phyloP scores from a whole-genome alignment of 2,113 vertebrate species.

The Coreoperca whiteheadi region DNA sequence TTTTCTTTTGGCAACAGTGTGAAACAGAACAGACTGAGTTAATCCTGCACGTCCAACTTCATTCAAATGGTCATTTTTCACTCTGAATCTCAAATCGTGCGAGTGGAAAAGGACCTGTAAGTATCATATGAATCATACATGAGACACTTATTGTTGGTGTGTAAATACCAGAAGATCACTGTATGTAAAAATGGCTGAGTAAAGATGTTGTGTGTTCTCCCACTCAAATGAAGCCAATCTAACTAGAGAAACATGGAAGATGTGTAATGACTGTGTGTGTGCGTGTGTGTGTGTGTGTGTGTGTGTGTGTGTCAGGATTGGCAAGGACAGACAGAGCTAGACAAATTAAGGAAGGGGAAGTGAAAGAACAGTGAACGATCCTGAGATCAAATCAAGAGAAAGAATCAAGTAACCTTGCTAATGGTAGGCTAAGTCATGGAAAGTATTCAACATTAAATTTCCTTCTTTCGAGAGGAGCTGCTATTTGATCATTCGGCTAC shows the following conservation, averaged over 20 bases:
- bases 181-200: not conserved
- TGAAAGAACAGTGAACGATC: not conserved
- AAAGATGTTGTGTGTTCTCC: not conserved
- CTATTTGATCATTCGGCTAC: not conserved
- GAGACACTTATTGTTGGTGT: not conserved
- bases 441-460: not conserved
- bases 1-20: slow-evolving; percentile 64
- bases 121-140: slow-evolving; percentile 19
- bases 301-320: not conserved
- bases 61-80: slow-evolving; percentile 70
- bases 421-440: not conserved
- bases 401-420: not conserved
- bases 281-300: not conserved
- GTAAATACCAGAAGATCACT: not conserved
- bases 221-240: not conserved
- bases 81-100: slow-evolving; percentile 38
- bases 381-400: not conserved
- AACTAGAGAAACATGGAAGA: not conserved
- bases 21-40: slow-evolving; percentile 73
- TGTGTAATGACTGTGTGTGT: not conserved
- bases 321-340: not conserved
- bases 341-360: not conserved
- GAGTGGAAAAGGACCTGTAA: slow-evolving; percentile 21
- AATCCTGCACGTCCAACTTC: slow-evolving; percentile 57
- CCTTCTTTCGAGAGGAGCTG: not conserved